Conservation (phyloP, 2,113 vertebrate species). For the Cavia porcellus region DNA sequence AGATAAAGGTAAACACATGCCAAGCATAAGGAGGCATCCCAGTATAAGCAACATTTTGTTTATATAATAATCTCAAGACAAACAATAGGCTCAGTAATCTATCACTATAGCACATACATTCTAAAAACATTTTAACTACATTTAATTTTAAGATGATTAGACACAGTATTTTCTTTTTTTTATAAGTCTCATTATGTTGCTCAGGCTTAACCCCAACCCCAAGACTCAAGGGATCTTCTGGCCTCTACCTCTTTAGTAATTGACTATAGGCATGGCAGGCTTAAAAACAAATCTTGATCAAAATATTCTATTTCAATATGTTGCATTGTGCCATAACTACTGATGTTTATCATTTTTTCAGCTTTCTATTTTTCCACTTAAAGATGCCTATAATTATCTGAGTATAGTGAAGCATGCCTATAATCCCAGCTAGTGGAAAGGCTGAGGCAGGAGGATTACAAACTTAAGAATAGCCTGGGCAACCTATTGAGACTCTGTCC, state of each 20-base stretch:
- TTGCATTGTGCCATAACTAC: background rate
- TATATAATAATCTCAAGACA: constrained; percentile 30
- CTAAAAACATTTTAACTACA: constrained; percentile 32
- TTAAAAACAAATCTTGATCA: background rate
- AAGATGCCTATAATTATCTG: background rate
- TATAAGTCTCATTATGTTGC: background rate
- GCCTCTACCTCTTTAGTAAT: background rate
- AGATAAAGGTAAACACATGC: background rate
- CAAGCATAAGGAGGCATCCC: background rate
- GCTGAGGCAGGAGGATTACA: background rate
- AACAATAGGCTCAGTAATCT: background rate
- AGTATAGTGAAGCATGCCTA: background rate
- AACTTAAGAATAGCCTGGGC: background rate
- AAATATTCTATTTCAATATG: background rate
- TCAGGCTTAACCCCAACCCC: background rate
- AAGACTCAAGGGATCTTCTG: background rate
- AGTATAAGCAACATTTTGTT: background rate
- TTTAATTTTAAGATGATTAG: constrained; percentile 8
- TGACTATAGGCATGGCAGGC: background rate
- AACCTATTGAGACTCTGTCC: background rate
- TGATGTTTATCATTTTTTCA: constrained; percentile 37
- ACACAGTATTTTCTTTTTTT: background rate
- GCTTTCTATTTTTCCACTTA: background rate
- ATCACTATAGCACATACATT: background rate
- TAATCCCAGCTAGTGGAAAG: background rate